phyloP scores from a whole-genome alignment of 2,888 invertebrate genomes.

The Erebia aethiops region DNA sequence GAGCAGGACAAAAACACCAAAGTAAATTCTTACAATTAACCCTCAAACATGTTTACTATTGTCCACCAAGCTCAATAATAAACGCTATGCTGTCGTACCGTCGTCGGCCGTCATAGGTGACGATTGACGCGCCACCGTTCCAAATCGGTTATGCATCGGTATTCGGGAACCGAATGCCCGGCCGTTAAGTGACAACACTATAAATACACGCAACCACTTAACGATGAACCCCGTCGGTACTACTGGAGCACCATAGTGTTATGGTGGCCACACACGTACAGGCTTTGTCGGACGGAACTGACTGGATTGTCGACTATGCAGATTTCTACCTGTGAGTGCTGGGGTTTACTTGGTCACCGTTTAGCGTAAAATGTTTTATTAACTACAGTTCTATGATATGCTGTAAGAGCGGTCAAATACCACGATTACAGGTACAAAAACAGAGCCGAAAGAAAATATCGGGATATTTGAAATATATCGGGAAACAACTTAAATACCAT shows the following conservation, averaged over 20 bases:
- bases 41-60: not conserved
- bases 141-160: constrained; percentile 69
- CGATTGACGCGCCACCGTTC: constrained; percentile 69
- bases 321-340: no score
- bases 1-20: not conserved
- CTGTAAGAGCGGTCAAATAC: no score
- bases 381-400: no score
- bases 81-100: constrained; percentile 27
- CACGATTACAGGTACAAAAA: no score
- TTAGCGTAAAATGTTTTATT: no score
- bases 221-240: constrained; percentile 48
- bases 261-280: not conserved
- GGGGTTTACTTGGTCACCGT: no score
- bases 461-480: not conserved
- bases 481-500: no score
- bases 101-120: constrained; percentile 47
- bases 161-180: constrained; percentile 71
- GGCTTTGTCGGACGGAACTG: no score
- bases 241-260: constrained; percentile 41
- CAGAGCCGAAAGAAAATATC: not conserved
- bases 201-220: constrained; percentile 63
- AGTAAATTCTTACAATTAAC: not conserved
- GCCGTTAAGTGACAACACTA: constrained; percentile 73
- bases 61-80: constrained; percentile 5
- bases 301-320: no score